Base-by-base conservation (phyloP, 2,888 invertebrate genomes). In the Leptinotarsa peninsularis region DNA sequence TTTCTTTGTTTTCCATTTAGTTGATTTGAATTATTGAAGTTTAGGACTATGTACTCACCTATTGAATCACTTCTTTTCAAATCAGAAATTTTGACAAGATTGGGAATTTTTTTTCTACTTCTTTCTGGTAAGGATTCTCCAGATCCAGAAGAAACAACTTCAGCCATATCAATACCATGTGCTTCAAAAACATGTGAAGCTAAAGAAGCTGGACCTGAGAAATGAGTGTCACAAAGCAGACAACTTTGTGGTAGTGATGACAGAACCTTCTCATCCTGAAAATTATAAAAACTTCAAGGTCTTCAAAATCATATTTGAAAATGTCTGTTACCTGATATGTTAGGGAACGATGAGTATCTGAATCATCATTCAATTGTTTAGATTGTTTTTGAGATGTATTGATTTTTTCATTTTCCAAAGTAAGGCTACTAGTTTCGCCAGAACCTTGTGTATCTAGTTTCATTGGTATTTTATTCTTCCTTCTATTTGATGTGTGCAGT, bases 221-320 rank as follows among this genome's bases (percentile, higher is more conserved):
- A 90, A 75, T 89, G 88, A 78, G 88, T 87, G 70, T 90, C 90
- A 80, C 91, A 91, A n/a, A 91, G 80, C 70, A 91, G 84, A 82
- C 91, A 91, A 49, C 88, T 84, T 79, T 88, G 90, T 1, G 89
- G 89, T 85, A 89, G 71, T 54, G 75, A 74, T 14, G 76, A 75
- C 60, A 77, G 49, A 50, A 78, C 71, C 27, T 75, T 76, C 72
- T 79, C 78, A 56, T 72, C 66, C 78, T 77, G 69, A 54, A 73
- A 73, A n/a, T 27, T 43, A 23, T 60, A 63, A 71, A 60, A 68
- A 58, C 49, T 49, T 68, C 5, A 58, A 54, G 17, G 18, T 52
- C 27, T 17, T 27, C n/a, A 4, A 27, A 18, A 43, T 43, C 21
- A 63, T 4, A 43, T n/a, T 63, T 2, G 33, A 33, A 43, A 63